These are phyloP conservation scores for Neostethus bicornis DNA, from an alignment of 2,797 vertebrate genomes.

Conservation along the genomic window DNA sequence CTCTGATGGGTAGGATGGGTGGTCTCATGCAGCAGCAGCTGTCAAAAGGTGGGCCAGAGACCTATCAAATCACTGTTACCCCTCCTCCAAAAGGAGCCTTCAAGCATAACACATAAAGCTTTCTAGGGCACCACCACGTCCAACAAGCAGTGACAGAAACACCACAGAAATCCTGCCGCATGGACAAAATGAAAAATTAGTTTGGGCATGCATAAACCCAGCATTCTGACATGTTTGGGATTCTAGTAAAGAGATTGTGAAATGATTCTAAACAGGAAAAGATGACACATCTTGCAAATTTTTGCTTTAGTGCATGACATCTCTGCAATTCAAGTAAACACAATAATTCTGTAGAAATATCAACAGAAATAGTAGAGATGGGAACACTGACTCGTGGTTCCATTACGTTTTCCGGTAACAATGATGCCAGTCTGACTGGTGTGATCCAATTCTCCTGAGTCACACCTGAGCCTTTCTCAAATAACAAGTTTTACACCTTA, in stretches of 20 bases:
- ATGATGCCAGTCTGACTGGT: slow-evolving; percentile 15
- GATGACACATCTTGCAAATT: slow-evolving; percentile 33
- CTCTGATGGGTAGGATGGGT: slow-evolving; percentile 56
- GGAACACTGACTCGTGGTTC: slow-evolving; percentile 20
- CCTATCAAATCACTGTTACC: slow-evolving; percentile 65
- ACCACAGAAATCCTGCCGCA: slow-evolving; percentile 4
- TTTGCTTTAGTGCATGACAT: slow-evolving; percentile 17
- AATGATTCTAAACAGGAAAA: slow-evolving; percentile 39
- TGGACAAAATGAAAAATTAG: slow-evolving; percentile 17
- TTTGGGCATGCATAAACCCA: slow-evolving; percentile 29
- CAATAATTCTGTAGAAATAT: neutral
- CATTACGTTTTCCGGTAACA: slow-evolving; percentile 21
- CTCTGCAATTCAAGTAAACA: slow-evolving; percentile 10
- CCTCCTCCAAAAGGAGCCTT: slow-evolving; percentile 74
- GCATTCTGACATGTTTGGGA: slow-evolving; percentile 32
- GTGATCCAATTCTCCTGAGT: slow-evolving; percentile 30
- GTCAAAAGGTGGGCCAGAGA: slow-evolving; percentile 70
- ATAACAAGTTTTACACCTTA: slow-evolving; percentile 9
- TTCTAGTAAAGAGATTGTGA: slow-evolving; percentile 42
- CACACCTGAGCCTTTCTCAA: slow-evolving; percentile 10
- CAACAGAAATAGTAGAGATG: slow-evolving; percentile 8
- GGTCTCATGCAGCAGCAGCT: slow-evolving; percentile 61
- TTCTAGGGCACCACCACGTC: slow-evolving; percentile 65
- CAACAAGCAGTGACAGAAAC: slow-evolving; percentile 41
- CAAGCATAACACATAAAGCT: slow-evolving; percentile 59